These are phyloP conservation scores for Thumatha senex DNA, from an alignment of 2,888 invertebrate genomes.

Conservation along the genomic window DNA sequence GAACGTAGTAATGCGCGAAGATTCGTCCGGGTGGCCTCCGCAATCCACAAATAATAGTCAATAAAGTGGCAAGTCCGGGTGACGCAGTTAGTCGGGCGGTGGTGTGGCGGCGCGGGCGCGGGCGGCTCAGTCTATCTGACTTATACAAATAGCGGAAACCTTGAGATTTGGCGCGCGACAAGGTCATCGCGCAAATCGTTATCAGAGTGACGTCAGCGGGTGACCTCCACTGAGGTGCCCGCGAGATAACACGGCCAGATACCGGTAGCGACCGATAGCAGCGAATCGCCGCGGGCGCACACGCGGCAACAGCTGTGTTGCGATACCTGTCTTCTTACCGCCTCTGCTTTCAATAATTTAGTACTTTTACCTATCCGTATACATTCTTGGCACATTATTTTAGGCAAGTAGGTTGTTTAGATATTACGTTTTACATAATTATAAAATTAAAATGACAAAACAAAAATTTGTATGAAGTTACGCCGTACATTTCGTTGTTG, in stretches of 20 bases:
- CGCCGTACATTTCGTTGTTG: too few species aligned
- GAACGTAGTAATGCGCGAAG: conserved; percentile 39
- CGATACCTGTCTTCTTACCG: conserved; percentile 21
- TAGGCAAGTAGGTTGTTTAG: too few species aligned
- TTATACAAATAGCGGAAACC: conserved; percentile 81
- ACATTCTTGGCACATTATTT: too few species aligned
- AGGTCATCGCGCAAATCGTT: conserved; percentile 82
- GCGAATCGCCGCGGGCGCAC: conserved; percentile 42
- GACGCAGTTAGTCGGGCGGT: conserved; percentile 55
- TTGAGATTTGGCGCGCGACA: conserved; percentile 81
- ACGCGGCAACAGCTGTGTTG: conserved; percentile 18
- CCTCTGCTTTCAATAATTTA: conserved; percentile 20
- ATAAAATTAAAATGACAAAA: too few species aligned
- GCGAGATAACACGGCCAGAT: conserved; percentile 69
- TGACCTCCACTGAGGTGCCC: conserved; percentile 80
- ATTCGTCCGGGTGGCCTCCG: conserved; percentile 59
- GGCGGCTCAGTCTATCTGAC: conserved; percentile 64
- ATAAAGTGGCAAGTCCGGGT: conserved; percentile 69
- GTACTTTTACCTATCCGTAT: too few species aligned
- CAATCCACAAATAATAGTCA: conserved; percentile 67
- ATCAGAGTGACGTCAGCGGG: conserved; percentile 79
- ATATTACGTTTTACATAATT: too few species aligned
- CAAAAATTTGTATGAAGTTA: too few species aligned
- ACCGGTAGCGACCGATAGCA: conserved; percentile 75
- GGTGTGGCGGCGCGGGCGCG: conserved; percentile 47